Conservation (phyloP, 2,797 vertebrate species). For the Acropternis orthonyx region DNA sequence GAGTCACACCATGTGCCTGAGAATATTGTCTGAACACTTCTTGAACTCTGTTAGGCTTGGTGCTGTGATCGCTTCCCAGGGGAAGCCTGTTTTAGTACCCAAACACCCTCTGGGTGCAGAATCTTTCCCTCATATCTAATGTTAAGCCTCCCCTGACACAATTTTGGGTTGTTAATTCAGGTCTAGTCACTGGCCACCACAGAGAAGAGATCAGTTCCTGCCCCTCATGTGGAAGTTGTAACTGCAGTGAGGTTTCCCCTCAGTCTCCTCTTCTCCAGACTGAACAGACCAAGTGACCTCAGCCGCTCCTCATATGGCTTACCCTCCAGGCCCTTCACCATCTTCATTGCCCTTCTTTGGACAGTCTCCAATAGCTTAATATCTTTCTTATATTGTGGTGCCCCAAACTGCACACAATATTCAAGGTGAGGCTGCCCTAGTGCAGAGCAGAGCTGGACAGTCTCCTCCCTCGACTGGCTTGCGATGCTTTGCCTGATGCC, state of each 20-base stretch:
- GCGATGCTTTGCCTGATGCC: too few species aligned
- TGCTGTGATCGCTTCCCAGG: neutral
- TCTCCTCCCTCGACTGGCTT: too few species aligned
- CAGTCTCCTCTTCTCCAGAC: neutral
- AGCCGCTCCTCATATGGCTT: neutral
- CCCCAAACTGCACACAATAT: neutral
- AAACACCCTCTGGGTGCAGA: neutral
- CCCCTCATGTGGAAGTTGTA: neutral
- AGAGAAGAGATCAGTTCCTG: neutral
- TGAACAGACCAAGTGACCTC: neutral
- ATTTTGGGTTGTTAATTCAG: neutral
- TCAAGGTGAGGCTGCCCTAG: neutral
- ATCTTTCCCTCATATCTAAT: neutral
- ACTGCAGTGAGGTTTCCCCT: neutral
- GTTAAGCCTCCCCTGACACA: neutral
- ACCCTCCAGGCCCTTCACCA: neutral
- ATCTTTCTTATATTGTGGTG: neutral
- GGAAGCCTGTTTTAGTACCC: neutral
- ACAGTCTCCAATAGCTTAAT: neutral
- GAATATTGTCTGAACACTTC: neutral
- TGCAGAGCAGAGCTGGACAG: too few species aligned
- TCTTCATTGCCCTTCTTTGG: neutral
- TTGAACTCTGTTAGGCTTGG: neutral
- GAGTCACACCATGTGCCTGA: neutral
- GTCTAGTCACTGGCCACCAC: neutral